phyloP scores from a whole-genome alignment of 2,113 vertebrate genomes.

The Pagrus major region DNA sequence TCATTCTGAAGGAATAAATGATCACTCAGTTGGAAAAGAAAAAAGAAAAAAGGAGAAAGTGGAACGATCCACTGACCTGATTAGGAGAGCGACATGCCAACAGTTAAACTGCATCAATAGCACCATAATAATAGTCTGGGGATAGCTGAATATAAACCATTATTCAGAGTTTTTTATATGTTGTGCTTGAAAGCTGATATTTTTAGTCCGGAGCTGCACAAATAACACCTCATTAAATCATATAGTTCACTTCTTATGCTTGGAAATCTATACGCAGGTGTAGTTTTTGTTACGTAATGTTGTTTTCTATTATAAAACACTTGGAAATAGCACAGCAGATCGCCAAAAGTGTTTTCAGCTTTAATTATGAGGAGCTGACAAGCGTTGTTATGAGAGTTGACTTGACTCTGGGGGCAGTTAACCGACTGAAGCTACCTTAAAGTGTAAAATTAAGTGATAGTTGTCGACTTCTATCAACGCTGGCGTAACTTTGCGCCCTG shows the following conservation, averaged over 20 bases:
- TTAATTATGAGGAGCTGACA: slow-evolving; percentile 6
- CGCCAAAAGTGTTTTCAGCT: neutral
- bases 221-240: neutral
- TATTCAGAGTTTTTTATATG: neutral
- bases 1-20: slow-evolving; percentile 59
- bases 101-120: neutral
- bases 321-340: neutral
- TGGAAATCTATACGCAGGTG: neutral
- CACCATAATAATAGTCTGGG: neutral
- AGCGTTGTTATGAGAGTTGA: neutral
- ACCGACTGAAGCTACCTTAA: neutral
- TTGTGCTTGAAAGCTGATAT: neutral
- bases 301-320: neutral
- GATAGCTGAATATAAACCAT: neutral
- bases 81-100: slow-evolving; percentile 23
- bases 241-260: neutral
- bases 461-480: neutral
- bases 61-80: slow-evolving; percentile 56
- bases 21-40: slow-evolving; percentile 41
- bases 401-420: slow-evolving; percentile 10
- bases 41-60: slow-evolving; percentile 17
- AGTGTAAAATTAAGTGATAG: neutral
- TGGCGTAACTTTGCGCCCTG: neutral
- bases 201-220: neutral
- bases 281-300: neutral